Base-by-base conservation (phyloP, 2,888 invertebrate species). In the Carabus problematicus region DNA sequence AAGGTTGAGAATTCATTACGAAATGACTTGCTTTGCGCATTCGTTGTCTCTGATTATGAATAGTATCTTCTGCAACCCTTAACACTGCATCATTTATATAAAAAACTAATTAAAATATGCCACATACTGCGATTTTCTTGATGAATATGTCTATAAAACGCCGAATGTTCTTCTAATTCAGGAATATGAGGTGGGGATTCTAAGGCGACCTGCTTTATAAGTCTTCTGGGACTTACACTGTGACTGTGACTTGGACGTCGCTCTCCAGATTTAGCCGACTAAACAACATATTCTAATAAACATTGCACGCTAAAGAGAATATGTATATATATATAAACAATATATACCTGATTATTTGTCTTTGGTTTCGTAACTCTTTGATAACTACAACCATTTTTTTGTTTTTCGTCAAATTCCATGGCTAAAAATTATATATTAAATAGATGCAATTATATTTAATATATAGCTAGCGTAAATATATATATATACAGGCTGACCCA, bases 171-270 rank as follows among this genome's bases (percentile, higher is more conserved):
- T 45, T 81, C 80, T 40, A 75, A 70, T 63, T 82, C 82, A 6
- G 72, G 76, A 73, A 78, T 78, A 75, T 80, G 82, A 0, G 88
- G 87, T 3, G 89, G 89, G 12, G 89, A 89, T 73, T 90, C 89
- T 58, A 91, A 79, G n/a, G 90, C 90, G 29, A 88, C 88, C 80
- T 91, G 91, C 75, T 91, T 91, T 62, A 87, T 90, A 14, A 91
- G 79, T 70, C 87, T 84, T 70, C 90, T 82, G 2, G 90, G 90
- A 72, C 90, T 90, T 60, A 86, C 84, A 3, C 86, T 86, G 68
- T 29, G 29, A 29, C 29, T 29, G 29, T 87, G 85, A 66, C 76
- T 74, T 41, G 75, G 75, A 40, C 75, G 74, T 8, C 74, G 72
- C 52, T 75, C 73, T 43, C 68, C 64, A 52, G 67, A 54, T 58